Percentiles rank a stretch among this genome's conserved stretches.
These are phyloP conservation scores for Cyrtonyx montezumae DNA, from an alignment of 2,113 vertebrate species.

Conservation along the genomic window DNA sequence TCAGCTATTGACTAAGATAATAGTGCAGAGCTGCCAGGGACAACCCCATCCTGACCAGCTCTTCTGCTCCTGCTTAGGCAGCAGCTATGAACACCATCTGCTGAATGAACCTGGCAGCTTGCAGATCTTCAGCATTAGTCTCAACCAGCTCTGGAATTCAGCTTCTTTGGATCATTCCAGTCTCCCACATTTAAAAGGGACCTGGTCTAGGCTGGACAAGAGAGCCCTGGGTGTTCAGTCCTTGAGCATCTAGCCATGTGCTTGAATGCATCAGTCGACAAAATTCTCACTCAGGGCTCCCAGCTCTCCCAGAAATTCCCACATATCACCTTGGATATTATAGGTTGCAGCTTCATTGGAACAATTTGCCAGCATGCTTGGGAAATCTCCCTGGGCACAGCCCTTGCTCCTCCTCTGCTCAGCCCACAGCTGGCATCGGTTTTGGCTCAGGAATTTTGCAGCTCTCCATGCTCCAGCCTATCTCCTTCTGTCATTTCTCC, in stretches of 20 bases:
- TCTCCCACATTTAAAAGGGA: not conserved
- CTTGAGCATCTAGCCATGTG: not conserved
- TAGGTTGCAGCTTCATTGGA: not conserved
- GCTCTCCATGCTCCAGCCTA: not conserved
- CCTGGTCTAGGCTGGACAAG: not conserved
- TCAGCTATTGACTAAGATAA: not conserved
- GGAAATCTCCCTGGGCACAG: not conserved
- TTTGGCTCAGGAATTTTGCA: not conserved
- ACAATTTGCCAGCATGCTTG: not conserved
- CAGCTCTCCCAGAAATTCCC: not conserved
- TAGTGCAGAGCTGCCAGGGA: not conserved
- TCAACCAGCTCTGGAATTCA: not conserved
- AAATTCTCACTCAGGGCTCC: not conserved
- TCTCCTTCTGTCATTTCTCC: not conserved
- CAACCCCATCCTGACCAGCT: not conserved
- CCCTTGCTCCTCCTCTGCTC: not conserved
- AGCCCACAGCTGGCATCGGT: not conserved
- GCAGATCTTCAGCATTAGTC: not conserved
- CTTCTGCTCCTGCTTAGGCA: not conserved
- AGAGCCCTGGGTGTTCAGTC: not conserved
- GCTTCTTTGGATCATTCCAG: not conserved
- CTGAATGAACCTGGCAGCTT: not conserved
- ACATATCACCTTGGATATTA: not conserved
- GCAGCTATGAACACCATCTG: not conserved
- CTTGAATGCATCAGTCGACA: not conserved